These are phyloP conservation scores for Cheirogaleus medius DNA, from an alignment of 2,113 vertebrate species.

Conservation along the genomic window DNA sequence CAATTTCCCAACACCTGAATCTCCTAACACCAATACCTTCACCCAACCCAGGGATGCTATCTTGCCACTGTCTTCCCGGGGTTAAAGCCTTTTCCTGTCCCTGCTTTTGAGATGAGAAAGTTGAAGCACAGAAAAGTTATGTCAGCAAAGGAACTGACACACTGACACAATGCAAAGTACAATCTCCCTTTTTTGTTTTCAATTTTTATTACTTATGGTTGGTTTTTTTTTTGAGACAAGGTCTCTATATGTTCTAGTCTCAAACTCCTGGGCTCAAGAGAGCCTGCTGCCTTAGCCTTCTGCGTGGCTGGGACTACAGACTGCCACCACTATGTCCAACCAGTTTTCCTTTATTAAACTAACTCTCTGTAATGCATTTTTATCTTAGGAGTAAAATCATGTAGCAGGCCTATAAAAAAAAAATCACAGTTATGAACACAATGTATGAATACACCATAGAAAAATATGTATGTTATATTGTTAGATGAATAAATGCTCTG, in stretches of 20 bases:
- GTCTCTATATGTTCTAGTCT: too few species aligned
- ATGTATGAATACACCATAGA: not conserved
- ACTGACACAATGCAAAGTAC: not conserved
- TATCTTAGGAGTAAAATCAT: not conserved
- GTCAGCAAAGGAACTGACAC: not conserved
- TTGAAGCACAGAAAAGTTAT: not conserved
- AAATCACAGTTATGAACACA: not conserved
- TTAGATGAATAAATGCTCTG: not conserved
- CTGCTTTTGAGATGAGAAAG: not conserved
- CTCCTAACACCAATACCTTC: too few species aligned
- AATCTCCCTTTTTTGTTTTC: not conserved
- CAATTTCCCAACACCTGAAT: constrained; percentile 95
- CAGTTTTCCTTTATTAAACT: not conserved
- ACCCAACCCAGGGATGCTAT: too few species aligned
- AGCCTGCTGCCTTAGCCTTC: too few species aligned
- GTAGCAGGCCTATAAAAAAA: not conserved
- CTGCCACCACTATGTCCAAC: too few species aligned
- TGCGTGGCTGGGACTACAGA: too few species aligned
- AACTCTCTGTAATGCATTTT: not conserved
- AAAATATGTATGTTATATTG: not conserved
- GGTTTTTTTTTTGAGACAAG: too few species aligned
- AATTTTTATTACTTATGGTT: too few species aligned
- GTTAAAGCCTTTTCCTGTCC: not conserved
- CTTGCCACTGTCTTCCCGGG: too few species aligned
- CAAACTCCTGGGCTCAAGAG: too few species aligned